Base-by-base conservation (phyloP, 1,140 invertebrate genomes). In the Drosophila ambigua region DNA sequence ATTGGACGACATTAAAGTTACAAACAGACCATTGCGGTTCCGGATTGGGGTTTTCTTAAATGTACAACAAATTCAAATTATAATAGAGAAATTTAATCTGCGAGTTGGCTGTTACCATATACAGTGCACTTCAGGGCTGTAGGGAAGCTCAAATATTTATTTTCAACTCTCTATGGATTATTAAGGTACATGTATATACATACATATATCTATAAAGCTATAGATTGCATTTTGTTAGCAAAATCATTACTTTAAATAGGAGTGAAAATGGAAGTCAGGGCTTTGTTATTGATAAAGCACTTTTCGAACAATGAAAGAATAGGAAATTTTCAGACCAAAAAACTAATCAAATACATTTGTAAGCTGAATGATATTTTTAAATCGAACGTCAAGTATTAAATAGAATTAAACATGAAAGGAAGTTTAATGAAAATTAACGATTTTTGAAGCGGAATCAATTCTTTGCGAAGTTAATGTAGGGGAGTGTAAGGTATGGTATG, bases 1-100 rank as follows among this genome's bases (percentile, higher is more conserved):
- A 72, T 41, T 79, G 76, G 76, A 79, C 76, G 76, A 73, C 63
- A 79, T 72, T 77, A 23, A 66, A 62, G 67, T 66, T 66, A 67
- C 73, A 60, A 48, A 16, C 64, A 39, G 39, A 44, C 46, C 46
- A 44, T 52, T 8, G 39, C 43, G 52, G 45, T 26, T 20, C 16
- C 26, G 28, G 46, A 39, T 58, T 58, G 39, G 41, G 61, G 61
- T 26, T 48, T 39, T 39, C 49, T 61, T 61, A 52, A 46, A 61
- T 35, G 8, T 50, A 16, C 6, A 43, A 43, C 15, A 20, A 20
- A 20, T 20, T 20, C 39, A 23, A 51, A 53, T 44, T 54, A 31
- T 44, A n/a, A 48, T 28, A 52, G 6, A 9, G 7, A 31, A 58
- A 31, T 58, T 44, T 43, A 31, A 16, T 24, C 35, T 41, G 39